A percentile compares a stretch with the other conserved stretches of the same genome.
Conservation (phyloP, 2,797 vertebrate genomes). For the Chloroceryle amazona region DNA sequence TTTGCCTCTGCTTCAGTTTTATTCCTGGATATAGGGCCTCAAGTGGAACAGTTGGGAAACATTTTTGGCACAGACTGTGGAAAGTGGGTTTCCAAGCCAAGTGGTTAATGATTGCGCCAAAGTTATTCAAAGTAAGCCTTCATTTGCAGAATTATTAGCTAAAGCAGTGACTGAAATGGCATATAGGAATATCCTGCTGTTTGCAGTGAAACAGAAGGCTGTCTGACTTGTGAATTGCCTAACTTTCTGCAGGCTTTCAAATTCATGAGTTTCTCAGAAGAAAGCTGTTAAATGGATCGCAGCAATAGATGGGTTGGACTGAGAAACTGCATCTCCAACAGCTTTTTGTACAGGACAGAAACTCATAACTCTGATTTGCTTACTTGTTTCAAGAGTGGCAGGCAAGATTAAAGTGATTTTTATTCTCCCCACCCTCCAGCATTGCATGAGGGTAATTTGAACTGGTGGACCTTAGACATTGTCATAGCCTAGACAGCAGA, state of each 20-base stretch:
- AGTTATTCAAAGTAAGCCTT: slow-evolving; percentile 63
- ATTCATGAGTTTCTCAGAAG: slow-evolving; percentile 11
- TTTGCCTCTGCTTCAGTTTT: slow-evolving; percentile 42
- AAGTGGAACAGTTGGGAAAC: slow-evolving; percentile 62
- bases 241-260: slow-evolving; percentile 22
- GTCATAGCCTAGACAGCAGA: not conserved
- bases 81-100: slow-evolving; percentile 67
- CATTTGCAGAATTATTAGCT: slow-evolving; percentile 56
- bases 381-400: not conserved
- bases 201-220: slow-evolving; percentile 23
- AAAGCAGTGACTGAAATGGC: slow-evolving; percentile 12
- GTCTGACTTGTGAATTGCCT: slow-evolving; percentile 9
- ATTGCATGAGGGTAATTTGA: not conserved
- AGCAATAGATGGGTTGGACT: not conserved
- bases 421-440: accelerated
- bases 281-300: not conserved
- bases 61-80: slow-evolving; percentile 59
- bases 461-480: not conserved
- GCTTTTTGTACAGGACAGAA: not conserved
- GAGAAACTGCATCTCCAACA: not conserved
- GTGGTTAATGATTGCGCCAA: slow-evolving; percentile 64
- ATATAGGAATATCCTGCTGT: slow-evolving; percentile 53
- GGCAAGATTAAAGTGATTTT: not conserved
- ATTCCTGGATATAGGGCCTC: slow-evolving; percentile 56
- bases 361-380: not conserved